Evolutionary conservation across 1,140 invertebrate species (phyloP).

Genomic region (Scaptomyza hsui): DNA sequence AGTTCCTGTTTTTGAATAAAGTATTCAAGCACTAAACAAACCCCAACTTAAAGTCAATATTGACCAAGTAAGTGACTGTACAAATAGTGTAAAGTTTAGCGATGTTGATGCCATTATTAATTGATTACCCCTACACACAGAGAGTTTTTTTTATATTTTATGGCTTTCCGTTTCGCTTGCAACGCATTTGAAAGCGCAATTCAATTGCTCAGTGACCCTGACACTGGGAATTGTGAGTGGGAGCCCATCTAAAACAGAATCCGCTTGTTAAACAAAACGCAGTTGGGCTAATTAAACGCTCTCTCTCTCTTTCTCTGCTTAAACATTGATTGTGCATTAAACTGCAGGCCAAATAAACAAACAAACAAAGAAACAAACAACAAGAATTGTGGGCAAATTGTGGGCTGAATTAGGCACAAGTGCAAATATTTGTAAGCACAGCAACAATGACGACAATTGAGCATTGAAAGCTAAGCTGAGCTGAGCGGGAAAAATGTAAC

Average conservation of each 20-base stretch:
- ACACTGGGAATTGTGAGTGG: not conserved
- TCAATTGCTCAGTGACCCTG: conserved; percentile 57
- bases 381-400: conserved; percentile 64
- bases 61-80: not conserved
- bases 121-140: conserved; percentile 45
- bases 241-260: conserved; percentile 6
- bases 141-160: conserved; percentile 25
- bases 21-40: not conserved
- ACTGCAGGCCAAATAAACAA: conserved; percentile 68
- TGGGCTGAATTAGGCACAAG: conserved; percentile 65
- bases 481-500: conserved; percentile 66
- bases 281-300: conserved; percentile 75
- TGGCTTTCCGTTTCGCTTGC: conserved; percentile 37
- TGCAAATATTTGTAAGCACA: conserved; percentile 77
- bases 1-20: too few species aligned
- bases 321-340: conserved; percentile 78
- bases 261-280: conserved; percentile 44
- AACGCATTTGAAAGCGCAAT: conserved; percentile 50
- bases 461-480: conserved; percentile 21
- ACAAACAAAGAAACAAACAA: conserved; percentile 42
- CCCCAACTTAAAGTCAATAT: not conserved
- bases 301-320: conserved; percentile 33
- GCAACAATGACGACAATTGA: conserved; percentile 65
- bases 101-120: conserved; percentile 57
- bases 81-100: not conserved